Evolutionary conservation across 2,888 invertebrate species (phyloP), one percentile per base, ranked within the genome.

Genomic region (Pandemis heparana): DNA sequence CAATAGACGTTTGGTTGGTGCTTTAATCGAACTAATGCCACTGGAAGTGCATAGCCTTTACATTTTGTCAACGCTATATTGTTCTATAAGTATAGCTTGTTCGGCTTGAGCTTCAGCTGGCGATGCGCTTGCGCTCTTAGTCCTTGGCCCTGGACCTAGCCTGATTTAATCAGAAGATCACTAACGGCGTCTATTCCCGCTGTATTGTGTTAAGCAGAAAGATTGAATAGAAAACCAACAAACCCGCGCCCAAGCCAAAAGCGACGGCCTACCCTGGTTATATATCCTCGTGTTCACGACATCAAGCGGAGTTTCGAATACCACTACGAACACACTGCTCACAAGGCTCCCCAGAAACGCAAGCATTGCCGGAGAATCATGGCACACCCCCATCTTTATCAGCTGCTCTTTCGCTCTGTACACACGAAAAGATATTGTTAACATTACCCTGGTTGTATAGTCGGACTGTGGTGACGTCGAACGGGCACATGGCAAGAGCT

Each of bases 221-320:
- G 70, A 71, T 66, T 70, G 38, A 38, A 51, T 64, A 48, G 72
- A 59, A 59, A 38, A 61, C 59, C 53, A 8, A 14, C 48, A 65
- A 74, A 63, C 41, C 66, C 41, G 39, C 70, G 43, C 63, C 51
- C 43, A 56, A 65, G 41, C 38, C 53, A 70, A 16, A 63, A 68
- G 63, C 59, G 14, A 53, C 32, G 32, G 71, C 65, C 91, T 95
- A 96, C 97, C 97, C 96, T 98, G 98, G 89, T 98, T 98, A 86
- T 97, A 98, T 78, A 98, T 95, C 77, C 98, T 94, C 0, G 98
- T 98, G 76, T 97, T 96, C 75, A 98, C 95, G 9, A 98, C 96
- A 90, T 98, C 98, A 86, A 98, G 96, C 0, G 98, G 98, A 1
- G 97, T 97, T 96, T 98, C 98, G 78, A 96, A 95, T 60, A 96